Conservation (phyloP, 2,888 invertebrate species). For the Sylvicola cinctus region DNA sequence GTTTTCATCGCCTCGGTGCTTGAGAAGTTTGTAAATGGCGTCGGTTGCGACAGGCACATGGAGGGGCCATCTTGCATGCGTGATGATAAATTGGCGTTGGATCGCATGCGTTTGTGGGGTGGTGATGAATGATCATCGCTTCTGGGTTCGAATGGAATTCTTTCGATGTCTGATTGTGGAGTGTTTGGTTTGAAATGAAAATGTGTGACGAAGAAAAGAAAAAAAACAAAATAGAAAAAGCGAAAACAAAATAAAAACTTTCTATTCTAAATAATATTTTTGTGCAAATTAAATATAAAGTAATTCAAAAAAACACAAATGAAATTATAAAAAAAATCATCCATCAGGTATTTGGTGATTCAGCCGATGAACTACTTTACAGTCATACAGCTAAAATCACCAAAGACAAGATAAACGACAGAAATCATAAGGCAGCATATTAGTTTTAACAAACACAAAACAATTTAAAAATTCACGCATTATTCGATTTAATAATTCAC, state of each 20-base stretch:
- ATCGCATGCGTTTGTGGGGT: too few relatives aligned
- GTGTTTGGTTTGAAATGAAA: too few relatives aligned
- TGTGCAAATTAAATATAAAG: slow-evolving; percentile 10
- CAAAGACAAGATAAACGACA: slow-evolving; percentile 39
- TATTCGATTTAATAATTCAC: background rate
- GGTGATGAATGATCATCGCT: too few relatives aligned
- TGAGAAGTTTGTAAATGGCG: slow-evolving; percentile 3
- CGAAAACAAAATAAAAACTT: slow-evolving; percentile 3
- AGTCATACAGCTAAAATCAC: slow-evolving; percentile 55
- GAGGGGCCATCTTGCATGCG: slow-evolving; percentile 5
- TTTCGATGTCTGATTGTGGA: too few relatives aligned
- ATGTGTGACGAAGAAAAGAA: background rate
- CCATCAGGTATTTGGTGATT: slow-evolving; percentile 46
- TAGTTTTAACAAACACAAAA: slow-evolving; percentile 7
- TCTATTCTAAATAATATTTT: slow-evolving; percentile 6
- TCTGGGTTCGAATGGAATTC: too few relatives aligned
- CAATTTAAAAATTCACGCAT: background rate
- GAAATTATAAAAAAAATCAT: slow-evolving; percentile 20
- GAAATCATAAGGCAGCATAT: slow-evolving; percentile 9
- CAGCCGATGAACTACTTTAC: slow-evolving; percentile 40
- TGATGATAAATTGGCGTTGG: too few relatives aligned
- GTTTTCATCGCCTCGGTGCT: slow-evolving; percentile 5
- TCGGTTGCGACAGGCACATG: slow-evolving; percentile 11
- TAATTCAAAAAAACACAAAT: slow-evolving; percentile 2
- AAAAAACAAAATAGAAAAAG: slow-evolving; percentile 4